Percentiles rank a stretch among this genome's conserved stretches.
Evolutionary conservation across 2,888 invertebrate species (phyloP).

Genomic region (Clivina fossor): DNA sequence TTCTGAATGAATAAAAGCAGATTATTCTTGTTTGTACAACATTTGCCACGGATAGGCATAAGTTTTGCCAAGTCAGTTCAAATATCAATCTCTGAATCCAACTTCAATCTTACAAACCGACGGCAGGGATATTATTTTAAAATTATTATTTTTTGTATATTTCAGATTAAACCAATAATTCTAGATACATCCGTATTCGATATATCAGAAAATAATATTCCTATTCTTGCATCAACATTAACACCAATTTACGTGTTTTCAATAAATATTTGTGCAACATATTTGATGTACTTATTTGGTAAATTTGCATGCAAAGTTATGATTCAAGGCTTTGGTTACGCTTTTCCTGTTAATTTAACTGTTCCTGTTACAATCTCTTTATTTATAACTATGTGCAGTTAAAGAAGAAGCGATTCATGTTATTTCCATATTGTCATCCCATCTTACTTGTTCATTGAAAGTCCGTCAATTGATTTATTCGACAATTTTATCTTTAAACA

Average conservation of each 20-base stretch:
- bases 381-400: slow-evolving; percentile 84
- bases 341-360: slow-evolving; percentile 91
- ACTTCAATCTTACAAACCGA: no score
- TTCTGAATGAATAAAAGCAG: no score
- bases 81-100: no score
- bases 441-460: slow-evolving; percentile 88
- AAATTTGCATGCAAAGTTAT: slow-evolving; percentile 96
- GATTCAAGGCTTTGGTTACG: slow-evolving; percentile 96
- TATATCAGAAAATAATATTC: slow-evolving; percentile 73
- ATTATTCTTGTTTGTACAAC: no score
- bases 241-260: slow-evolving; percentile 76
- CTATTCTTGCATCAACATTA: slow-evolving; percentile 69
- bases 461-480: slow-evolving; percentile 78
- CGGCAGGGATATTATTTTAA: no score
- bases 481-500: slow-evolving; percentile 83
- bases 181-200: slow-evolving; percentile 69
- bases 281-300: slow-evolving; percentile 88
- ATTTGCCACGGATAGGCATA: no score
- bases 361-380: slow-evolving; percentile 88
- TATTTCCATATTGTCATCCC: slow-evolving; percentile 85
- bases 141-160: no score
- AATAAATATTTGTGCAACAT: slow-evolving; percentile 80
- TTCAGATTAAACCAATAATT: slow-evolving; percentile 62
- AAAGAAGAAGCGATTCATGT: slow-evolving; percentile 83
- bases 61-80: no score